Conservation (phyloP, 2,888 invertebrate genomes). For the Scaptomyza polygonia region DNA sequence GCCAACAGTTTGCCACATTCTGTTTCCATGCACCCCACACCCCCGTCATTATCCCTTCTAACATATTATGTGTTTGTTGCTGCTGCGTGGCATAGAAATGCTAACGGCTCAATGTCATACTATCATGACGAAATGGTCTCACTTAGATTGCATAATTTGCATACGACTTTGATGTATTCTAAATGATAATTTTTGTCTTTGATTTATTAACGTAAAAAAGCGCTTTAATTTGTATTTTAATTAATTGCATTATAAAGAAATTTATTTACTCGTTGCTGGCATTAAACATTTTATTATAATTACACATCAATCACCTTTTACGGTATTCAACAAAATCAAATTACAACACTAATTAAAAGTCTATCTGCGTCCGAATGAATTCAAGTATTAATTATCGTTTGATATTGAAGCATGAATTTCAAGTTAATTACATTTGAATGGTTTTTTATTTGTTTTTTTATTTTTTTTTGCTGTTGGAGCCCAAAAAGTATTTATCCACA, state of each 20-base stretch:
- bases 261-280: background rate
- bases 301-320: background rate
- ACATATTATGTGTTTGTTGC: constrained; percentile 13
- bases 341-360: constrained; percentile 2
- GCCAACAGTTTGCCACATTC: constrained; percentile 58
- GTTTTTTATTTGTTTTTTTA: too few relatives aligned
- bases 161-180: constrained; percentile 14
- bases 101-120: constrained; percentile 23
- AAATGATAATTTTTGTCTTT: constrained; percentile 5
- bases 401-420: background rate
- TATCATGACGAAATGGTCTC: constrained; percentile 22
- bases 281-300: background rate
- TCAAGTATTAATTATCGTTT: constrained; percentile 3
- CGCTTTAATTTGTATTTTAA: constrained; percentile 4
- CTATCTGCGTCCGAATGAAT: constrained; percentile 1
- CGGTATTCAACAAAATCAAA: background rate
- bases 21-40: constrained; percentile 15
- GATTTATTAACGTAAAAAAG: background rate
- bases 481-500: constrained; percentile 12
- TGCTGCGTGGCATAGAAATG: constrained; percentile 6
- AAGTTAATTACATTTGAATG: constrained; percentile 24
- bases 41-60: background rate
- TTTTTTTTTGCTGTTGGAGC: background rate
- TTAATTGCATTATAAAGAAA: constrained; percentile 7
- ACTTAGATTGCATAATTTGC: constrained; percentile 41